A percentile compares a stretch with the other conserved stretches of the same genome.
phyloP scores from a whole-genome alignment of 2,113 vertebrate species.

The Pangasianodon hypophthalmus region DNA sequence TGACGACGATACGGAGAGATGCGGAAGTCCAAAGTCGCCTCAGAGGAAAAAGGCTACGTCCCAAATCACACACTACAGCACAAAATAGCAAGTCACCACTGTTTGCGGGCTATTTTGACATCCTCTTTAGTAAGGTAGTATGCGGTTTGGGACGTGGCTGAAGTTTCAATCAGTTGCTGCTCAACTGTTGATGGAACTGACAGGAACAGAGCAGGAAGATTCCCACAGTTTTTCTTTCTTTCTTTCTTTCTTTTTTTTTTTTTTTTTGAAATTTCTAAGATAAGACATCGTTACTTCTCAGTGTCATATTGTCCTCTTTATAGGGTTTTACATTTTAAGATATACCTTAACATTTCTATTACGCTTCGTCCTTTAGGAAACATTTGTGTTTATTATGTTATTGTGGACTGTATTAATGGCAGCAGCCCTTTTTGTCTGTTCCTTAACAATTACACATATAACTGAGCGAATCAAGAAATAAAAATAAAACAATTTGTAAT shows the following conservation, averaged over 20 bases:
- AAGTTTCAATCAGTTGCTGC: background rate
- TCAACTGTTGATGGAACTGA: background rate
- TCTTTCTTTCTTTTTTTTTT: background rate
- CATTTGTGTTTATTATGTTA: background rate
- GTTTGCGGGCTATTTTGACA: background rate
- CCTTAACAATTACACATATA: background rate
- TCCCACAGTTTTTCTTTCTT: background rate
- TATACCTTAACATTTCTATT: background rate
- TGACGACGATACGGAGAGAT: slow-evolving; percentile 64
- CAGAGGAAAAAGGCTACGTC: background rate
- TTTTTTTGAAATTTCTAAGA: background rate
- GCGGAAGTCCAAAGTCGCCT: slow-evolving; percentile 69
- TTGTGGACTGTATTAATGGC: background rate
- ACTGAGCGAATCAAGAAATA: background rate
- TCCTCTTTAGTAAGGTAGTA: background rate
- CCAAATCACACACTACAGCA: background rate
- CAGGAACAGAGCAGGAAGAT: background rate
- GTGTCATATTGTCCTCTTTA: background rate
- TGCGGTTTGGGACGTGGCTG: background rate
- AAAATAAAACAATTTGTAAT: background rate
- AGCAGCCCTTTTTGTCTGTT: background rate
- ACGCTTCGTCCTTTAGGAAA: background rate
- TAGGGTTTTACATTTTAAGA: background rate
- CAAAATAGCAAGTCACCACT: background rate
- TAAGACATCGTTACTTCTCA: background rate